Conservation (phyloP, 1,140 invertebrate species). For the Orchestia grillus region DNA sequence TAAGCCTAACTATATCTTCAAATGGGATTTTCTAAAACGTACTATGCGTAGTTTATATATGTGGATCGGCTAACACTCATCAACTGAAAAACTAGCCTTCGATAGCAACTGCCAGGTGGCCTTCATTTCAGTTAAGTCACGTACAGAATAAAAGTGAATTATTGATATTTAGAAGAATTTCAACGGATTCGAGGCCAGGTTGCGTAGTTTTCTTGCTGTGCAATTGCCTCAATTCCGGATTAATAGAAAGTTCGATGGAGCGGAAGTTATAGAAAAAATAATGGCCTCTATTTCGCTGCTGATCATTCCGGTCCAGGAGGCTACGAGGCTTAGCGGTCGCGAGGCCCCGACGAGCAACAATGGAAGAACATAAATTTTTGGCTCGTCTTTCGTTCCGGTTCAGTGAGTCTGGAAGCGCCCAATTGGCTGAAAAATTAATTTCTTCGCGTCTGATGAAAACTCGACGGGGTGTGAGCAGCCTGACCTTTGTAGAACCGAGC, state of each 20-base stretch:
- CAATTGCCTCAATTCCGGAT: background rate
- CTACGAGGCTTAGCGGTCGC: background rate
- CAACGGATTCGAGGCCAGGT: background rate
- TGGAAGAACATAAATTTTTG: background rate
- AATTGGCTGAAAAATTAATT: constrained; percentile 2
- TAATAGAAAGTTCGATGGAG: background rate
- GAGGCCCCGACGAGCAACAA: background rate
- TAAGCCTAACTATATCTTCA: no score
- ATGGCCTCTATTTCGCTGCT: background rate
- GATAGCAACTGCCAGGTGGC: no score
- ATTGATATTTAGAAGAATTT: background rate
- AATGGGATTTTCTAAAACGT: no score
- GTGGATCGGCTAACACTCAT: no score
- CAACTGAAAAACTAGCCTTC: no score
- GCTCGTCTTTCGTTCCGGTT: background rate
- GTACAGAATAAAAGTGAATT: background rate
- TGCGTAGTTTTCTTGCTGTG: background rate
- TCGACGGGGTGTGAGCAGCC: constrained; percentile 3
- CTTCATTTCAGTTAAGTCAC: no score
- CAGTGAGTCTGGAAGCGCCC: background rate
- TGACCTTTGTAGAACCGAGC: background rate
- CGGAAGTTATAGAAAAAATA: background rate
- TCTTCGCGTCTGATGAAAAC: background rate
- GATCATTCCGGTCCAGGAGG: background rate
- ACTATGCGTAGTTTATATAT: no score